Base-by-base conservation (phyloP, 2,888 invertebrate species). In the Drosophila sordidula region DNA sequence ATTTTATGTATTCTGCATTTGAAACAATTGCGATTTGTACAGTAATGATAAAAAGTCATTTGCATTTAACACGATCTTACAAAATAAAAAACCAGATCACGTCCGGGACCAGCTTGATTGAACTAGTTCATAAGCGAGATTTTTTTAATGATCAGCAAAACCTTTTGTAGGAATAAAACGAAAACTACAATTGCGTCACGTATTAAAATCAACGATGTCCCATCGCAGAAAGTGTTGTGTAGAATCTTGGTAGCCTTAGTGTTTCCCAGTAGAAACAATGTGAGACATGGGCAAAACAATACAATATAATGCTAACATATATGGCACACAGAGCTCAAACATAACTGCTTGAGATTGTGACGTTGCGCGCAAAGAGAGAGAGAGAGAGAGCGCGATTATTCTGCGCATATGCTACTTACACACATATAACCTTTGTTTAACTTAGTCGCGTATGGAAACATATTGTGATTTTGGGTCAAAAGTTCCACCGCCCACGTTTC, bases 281-380 rank as follows among this genome's bases (percentile, higher is more conserved):
- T 16, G 4, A 29, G 16, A 14, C 16, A 36, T 44, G n/a, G 25
- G 11, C 18, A 41, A 6, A 42, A 8, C 3, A 6, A 4, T 34
- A 16, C 14, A 16, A 34, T 14, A 14, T 18, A 42, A 32, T 39
- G 16, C 1, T 5, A 18, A 9, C 12, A n/a, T 5, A 6, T 1
- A 18, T 5, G 9, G 22, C 6, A 0, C 11, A 22, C n/a, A 14
- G 11, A 18, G 22, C 5, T 18, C 16, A 9, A 11, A 14, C 14
- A 6, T 54, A 38, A 26, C 46, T 45, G 9, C 22, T 38, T 5
- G 25, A 29, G n/a, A 11, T 41, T 47, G 57, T 68, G 68, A 69
- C 67, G 69, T 69, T 11, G 0, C 67, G 67, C 67, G 69, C 59
- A 59, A 6, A 45, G 58, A 68, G 67, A 62, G 41, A 9, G 41